phyloP scores from a whole-genome alignment of 2,797 vertebrate genomes.

The Simalia tracyae region DNA sequence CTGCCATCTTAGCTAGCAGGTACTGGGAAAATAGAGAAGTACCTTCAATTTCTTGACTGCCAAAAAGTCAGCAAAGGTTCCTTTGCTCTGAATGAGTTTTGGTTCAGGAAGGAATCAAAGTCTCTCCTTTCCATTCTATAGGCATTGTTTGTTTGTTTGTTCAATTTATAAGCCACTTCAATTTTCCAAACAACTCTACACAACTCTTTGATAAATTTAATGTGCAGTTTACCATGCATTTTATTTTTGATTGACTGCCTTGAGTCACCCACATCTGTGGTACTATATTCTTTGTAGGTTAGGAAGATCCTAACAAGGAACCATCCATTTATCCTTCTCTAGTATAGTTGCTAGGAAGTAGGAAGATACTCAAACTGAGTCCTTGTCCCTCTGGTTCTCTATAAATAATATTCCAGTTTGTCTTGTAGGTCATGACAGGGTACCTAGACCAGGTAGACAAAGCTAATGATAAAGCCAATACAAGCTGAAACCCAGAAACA shows the following conservation, averaged over 20 bases:
- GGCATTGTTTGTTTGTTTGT: background rate
- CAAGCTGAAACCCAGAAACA: background rate
- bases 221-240: background rate
- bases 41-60: background rate
- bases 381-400: background rate
- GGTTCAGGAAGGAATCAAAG: background rate
- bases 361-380: background rate
- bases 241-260: background rate
- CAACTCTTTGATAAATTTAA: background rate
- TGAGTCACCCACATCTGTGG: background rate
- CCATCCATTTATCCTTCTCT: background rate
- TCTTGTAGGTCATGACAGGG: background rate
- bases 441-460: background rate
- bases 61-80: background rate
- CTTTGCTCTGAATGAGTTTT: background rate
- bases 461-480: background rate
- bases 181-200: background rate
- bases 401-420: background rate
- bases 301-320: background rate
- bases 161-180: background rate
- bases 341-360: background rate
- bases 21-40: background rate
- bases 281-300: background rate
- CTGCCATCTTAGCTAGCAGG: background rate
- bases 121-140: background rate